Base-by-base conservation (phyloP, 2,888 invertebrate genomes). In the Xiphydria camelus region DNA sequence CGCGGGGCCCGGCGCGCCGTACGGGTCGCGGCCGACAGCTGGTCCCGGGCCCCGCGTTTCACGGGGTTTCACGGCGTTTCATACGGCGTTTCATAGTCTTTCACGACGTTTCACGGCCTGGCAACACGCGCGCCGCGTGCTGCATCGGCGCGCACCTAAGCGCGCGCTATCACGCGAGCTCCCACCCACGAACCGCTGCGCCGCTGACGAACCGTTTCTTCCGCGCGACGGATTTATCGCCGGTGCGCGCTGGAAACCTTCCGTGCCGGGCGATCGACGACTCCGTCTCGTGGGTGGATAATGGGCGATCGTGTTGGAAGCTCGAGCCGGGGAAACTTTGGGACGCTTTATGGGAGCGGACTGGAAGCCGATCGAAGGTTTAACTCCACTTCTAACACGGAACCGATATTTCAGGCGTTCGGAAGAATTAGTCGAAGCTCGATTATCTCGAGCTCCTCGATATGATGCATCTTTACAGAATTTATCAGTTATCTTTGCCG, bases 61-160 rank as follows among this genome's bases (percentile, higher is more conserved):
- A 14, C 29, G 12, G 29, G 12, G 29, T 29, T 29, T 29, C 29
- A 29, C 5, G 14, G 29, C 29, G 29, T 14, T 29, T 29, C 29
- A 29, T 15, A 14, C 15, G 15, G 14, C 29, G 29, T 29, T 29
- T 14, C 29, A 12, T 29, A 14, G 29, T 15, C 12, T 29, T 29
- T n/a, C n/a, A n/a, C n/a, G n/a, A n/a, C 41, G 41, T 41, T 41
- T 44, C 41, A 47, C 51, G 58, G 60, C 63, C 51, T 62, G 62
- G 61, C 61, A 64, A 64, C 64, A 80, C 80, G 79, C 80, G 79
- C 80, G 78, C 78, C 75, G 77, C 76, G 77, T 76, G 78, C 79
- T 78, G n/a, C n/a, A n/a, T n/a, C n/a, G n/a, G n/a, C n/a, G n/a
- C 36, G 34, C 38, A 31, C 22, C 23, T 39, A 20, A 35, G 19